These are phyloP conservation scores for Zapus hudsonius DNA, from an alignment of 2,113 vertebrate species.

Conservation along the genomic window DNA sequence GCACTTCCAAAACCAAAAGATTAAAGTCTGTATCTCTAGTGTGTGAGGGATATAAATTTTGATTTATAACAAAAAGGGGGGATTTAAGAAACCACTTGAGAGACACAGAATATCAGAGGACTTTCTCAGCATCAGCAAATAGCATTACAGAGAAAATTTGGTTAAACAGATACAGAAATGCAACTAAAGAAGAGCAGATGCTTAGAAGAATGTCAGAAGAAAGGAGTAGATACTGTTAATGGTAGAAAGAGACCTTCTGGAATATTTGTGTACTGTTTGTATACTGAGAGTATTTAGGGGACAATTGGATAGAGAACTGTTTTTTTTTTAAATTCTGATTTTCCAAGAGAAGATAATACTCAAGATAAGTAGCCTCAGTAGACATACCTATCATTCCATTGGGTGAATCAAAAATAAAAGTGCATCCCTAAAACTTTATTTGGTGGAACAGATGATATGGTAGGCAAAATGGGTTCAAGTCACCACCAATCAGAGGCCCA, in stretches of 20 bases:
- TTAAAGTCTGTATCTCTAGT: not conserved
- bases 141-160: not conserved
- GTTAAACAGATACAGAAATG: not conserved
- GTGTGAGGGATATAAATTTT: not conserved
- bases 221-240: constrained; percentile 5
- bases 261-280: not conserved
- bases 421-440: not conserved
- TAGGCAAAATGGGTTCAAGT: not conserved
- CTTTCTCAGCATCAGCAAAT: not conserved
- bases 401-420: not conserved
- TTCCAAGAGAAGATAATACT: constrained; percentile 19
- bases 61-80: not conserved
- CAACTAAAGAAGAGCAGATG: not conserved
- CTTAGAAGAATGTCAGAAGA: not conserved
- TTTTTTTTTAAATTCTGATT: constrained; percentile 38
- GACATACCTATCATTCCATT: not conserved
- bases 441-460: not conserved
- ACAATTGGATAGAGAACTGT: not conserved
- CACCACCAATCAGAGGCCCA: not conserved
- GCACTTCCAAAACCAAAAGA: constrained; percentile 11
- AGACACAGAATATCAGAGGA: not conserved
- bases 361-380: not conserved
- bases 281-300: not conserved
- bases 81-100: constrained; percentile 46
- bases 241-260: not conserved